A percentile compares a stretch with the other conserved stretches of the same genome.
Conservation (phyloP, 2,888 invertebrate species). For the Trichopoda pennipes region DNA sequence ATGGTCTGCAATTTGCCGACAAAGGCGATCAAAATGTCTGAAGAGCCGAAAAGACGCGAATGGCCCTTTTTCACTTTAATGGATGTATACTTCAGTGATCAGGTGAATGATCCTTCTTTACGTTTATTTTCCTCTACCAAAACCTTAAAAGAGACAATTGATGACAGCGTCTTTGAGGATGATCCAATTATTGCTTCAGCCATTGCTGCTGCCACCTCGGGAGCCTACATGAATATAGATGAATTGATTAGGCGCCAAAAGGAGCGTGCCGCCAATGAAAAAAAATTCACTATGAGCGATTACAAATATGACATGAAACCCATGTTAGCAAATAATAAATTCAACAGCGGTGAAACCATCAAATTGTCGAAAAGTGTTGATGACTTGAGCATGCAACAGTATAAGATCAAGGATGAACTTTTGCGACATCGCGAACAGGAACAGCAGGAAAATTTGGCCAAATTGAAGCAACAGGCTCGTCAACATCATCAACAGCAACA, state of each 20-base stretch:
- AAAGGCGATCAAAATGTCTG: constrained; percentile 81
- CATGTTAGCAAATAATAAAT: constrained; percentile 75
- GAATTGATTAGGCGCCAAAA: constrained; percentile 79
- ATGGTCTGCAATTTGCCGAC: neutral
- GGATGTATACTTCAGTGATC: constrained; percentile 81
- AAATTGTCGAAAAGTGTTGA: constrained; percentile 78
- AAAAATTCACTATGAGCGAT: constrained; percentile 73
- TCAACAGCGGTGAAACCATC: constrained; percentile 75
- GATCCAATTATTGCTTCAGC: constrained; percentile 81
- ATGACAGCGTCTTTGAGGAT: constrained; percentile 81
- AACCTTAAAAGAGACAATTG: constrained; percentile 80
- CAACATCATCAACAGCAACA: constrained; percentile 76
- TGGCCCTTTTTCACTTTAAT: constrained; percentile 81
- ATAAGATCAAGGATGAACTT: constrained; percentile 76
- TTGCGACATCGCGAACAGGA: constrained; percentile 77
- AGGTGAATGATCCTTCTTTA: constrained; percentile 81
- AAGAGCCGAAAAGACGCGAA: constrained; percentile 81
- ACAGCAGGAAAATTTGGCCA: constrained; percentile 78
- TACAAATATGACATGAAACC: constrained; percentile 78
- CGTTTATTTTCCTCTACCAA: constrained; percentile 81
- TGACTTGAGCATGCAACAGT: constrained; percentile 77
- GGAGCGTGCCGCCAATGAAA: constrained; percentile 75
- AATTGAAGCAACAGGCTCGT: constrained; percentile 77
- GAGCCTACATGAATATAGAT: constrained; percentile 81
- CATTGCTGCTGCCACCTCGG: constrained; percentile 80